These are phyloP conservation scores for Oncorhynchus tshawytscha DNA, from an alignment of 2,113 vertebrate species.

Conservation along the genomic window DNA sequence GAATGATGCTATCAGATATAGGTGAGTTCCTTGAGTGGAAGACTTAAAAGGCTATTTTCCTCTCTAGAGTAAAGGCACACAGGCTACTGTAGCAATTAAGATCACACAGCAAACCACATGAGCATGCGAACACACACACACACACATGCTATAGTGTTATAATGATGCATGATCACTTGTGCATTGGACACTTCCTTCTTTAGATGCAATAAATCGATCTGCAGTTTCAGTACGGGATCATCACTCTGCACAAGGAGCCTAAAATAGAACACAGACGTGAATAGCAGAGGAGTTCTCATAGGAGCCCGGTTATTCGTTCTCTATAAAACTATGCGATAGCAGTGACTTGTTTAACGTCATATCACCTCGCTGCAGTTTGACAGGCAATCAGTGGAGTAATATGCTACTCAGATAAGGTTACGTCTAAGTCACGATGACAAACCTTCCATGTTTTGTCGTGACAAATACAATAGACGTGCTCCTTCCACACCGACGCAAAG, in stretches of 20 bases:
- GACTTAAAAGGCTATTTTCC: too few relatives aligned
- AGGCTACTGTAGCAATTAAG: too few relatives aligned
- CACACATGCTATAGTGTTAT: too few relatives aligned
- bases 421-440: slow-evolving; percentile 39
- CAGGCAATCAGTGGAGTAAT: background rate
- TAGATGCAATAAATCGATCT: slow-evolving; percentile 71
- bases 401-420: background rate
- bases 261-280: slow-evolving; percentile 69
- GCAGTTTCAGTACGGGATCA: slow-evolving; percentile 59
- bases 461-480: background rate
- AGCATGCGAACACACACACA: too few relatives aligned
- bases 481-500: too few relatives aligned
- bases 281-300: slow-evolving; percentile 51
- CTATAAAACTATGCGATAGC: slow-evolving; percentile 8
- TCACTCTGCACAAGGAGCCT: slow-evolving; percentile 61
- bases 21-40: too few relatives aligned
- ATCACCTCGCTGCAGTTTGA: slow-evolving; percentile 32
- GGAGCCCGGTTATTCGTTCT: slow-evolving; percentile 52
- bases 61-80: too few relatives aligned
- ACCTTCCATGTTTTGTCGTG: slow-evolving; percentile 31
- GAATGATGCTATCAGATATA: background rate
- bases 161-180: background rate
- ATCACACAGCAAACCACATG: too few relatives aligned
- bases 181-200: slow-evolving; percentile 68
- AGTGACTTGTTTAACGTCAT: slow-evolving; percentile 6